Evolutionary conservation across 2,888 invertebrate genomes (phyloP), one percentile per base, ranked within the genome.

Genomic region (Slavum lentiscoides): DNA sequence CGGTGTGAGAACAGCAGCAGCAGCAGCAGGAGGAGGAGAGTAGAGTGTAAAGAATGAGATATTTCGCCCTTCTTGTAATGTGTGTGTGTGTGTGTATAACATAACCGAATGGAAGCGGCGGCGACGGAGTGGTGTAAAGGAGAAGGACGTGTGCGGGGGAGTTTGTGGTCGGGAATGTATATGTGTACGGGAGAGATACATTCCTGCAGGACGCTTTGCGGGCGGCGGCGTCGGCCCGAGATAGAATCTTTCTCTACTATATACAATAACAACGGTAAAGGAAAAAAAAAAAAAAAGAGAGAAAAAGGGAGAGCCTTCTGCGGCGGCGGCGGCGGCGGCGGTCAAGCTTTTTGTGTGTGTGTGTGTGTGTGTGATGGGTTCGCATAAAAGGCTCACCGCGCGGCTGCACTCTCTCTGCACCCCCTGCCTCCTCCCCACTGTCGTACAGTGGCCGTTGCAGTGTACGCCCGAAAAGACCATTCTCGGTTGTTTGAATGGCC

Each of bases 401-500:
- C 53, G 49, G 19, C 23, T 23, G 23, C 37, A n/a, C 58, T 21
- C 64, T 15, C 58, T 21, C 19, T 7, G 2, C 30, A 1, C 4
- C 30, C 30, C 4, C 30, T 4, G 4, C 30, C 30, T 4, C n/a
- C n/a, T n/a, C n/a, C n/a, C n/a, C n/a, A n/a, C n/a, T n/a, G n/a
- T n/a, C 30, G 30, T 4, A 30, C 4, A 1, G 30, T 30, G 2
- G 4, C 30, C 30, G 30, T 30, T 30, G 30, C 30, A 30, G 30
- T 2, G 4, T 1, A 30, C 55, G n/a, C 3, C 61, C 21, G 39
- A 75, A 75, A 75, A 75, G 75, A 75, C 67, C 75, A 59, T 67
- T 75, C 75, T 75, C 23, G 75, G 75, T 75, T 67, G 67, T 75
- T 75, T 43, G 75, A 75, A 75, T 67, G 75, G 67, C 75, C 75